Evolutionary conservation across 2,113 vertebrate species (phyloP).

Genomic region (Muntiacus reevesi): DNA sequence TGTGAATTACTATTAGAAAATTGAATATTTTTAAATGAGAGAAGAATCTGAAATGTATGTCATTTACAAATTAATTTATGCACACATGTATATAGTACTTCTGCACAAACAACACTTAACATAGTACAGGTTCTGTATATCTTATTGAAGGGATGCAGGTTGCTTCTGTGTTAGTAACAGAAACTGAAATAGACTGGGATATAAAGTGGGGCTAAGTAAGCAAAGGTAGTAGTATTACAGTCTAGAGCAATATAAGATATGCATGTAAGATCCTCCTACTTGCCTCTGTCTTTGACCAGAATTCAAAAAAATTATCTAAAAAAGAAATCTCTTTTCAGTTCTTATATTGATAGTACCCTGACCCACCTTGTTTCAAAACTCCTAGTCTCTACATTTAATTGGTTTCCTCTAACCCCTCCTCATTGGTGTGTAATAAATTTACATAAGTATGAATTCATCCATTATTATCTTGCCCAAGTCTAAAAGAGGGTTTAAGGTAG

Average conservation of each 20-base stretch:
- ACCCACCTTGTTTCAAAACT: background rate
- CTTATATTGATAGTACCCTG: background rate
- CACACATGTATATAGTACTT: background rate
- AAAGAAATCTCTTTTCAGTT: background rate
- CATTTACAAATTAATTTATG: background rate
- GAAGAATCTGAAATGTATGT: background rate
- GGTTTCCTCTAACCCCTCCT: background rate
- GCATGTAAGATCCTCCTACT: rapidly evolving
- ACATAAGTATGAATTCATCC: background rate
- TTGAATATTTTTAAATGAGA: background rate
- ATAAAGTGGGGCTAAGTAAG: background rate
- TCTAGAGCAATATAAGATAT: background rate
- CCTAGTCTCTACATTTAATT: background rate
- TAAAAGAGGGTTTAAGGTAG: background rate
- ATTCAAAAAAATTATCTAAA: background rate
- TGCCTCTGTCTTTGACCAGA: rapidly evolving
- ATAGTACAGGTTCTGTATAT: background rate
- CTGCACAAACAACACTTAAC: rapidly evolving
- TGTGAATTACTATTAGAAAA: background rate
- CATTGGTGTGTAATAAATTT: background rate
- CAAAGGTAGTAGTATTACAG: background rate
- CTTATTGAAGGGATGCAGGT: background rate
- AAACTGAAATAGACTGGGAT: background rate
- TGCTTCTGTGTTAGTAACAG: background rate
- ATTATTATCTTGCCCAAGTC: background rate